Conservation (phyloP, 2,888 invertebrate species). For the Hirtodrosophila duncani region DNA sequence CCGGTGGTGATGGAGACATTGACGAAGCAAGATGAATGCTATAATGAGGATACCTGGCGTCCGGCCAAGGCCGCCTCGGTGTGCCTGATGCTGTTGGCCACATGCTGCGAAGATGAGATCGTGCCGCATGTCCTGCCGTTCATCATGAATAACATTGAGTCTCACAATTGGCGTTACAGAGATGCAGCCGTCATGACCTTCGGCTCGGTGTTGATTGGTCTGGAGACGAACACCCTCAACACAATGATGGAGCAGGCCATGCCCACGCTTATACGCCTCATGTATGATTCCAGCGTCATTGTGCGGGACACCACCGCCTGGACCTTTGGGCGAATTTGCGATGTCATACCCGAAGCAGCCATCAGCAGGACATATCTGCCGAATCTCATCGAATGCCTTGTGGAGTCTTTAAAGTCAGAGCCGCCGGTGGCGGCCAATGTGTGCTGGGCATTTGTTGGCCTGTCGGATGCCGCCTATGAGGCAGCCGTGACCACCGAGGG, state of each 20-base stretch:
- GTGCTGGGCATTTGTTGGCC: constrained; percentile 98
- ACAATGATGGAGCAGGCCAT: constrained; percentile 97
- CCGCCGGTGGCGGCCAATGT: constrained; percentile 98
- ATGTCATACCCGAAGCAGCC: constrained; percentile 96
- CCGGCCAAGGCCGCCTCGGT: constrained; percentile 99
- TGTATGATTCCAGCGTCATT: constrained; percentile 95
- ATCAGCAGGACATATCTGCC: constrained; percentile 91
- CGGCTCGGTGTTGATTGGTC: constrained; percentile 94
- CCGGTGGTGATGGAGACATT: constrained; percentile 95
- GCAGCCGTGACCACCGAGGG: constrained; percentile 83
- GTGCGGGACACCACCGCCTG: constrained; percentile 98
- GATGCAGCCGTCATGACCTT: constrained; percentile 99
- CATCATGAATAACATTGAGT: constrained; percentile 95
- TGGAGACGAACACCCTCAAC: constrained; percentile 91
- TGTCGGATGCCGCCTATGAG: constrained; percentile 98
- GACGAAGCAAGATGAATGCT: constrained; percentile 97
- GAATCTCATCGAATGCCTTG: constrained; percentile 88
- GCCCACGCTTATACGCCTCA: constrained; percentile 94
- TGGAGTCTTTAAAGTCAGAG: constrained; percentile 93
- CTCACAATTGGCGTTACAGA: constrained; percentile 92
- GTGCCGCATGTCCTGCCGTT: constrained; percentile 97
- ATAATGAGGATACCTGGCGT: constrained; percentile 99
- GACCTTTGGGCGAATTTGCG: constrained; percentile 98
- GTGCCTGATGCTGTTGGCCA: constrained; percentile 97
- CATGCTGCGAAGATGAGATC: constrained; percentile 98